Evolutionary conservation across 2,888 invertebrate species (phyloP).

Genomic region (Sialis fuliginosa): DNA sequence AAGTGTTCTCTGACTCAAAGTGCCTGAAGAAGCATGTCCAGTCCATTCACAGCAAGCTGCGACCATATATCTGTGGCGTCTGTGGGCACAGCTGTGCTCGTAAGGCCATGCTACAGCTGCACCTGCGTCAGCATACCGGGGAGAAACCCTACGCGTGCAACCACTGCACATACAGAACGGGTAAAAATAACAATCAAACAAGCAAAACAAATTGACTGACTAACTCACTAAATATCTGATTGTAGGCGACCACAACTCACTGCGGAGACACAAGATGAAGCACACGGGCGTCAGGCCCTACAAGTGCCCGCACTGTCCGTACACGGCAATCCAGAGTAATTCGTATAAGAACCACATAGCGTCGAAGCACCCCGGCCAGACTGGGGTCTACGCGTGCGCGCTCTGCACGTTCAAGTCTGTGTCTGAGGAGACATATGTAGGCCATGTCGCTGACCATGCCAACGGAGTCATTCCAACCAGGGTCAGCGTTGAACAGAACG

Average conservation of each 20-base stretch:
- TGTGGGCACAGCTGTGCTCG: conserved; percentile 55
- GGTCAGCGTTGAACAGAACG: no score
- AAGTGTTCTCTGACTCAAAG: conserved; percentile 49
- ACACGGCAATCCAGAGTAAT: conserved; percentile 49
- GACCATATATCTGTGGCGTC: conserved; percentile 54
- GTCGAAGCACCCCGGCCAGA: conserved; percentile 32
- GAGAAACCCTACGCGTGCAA: conserved; percentile 60
- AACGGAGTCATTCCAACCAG: conserved; percentile 25
- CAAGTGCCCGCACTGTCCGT: conserved; percentile 48
- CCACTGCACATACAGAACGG: conserved; percentile 47
- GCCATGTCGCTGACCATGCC: conserved; percentile 35
- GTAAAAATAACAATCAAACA: conserved; percentile 14
- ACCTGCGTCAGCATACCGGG: conserved; percentile 57
- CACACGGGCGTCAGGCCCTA: conserved; percentile 39
- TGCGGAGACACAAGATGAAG: conserved; percentile 45
- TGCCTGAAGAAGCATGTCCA: conserved; percentile 49
- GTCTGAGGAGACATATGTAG: conserved; percentile 31
- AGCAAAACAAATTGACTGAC: no score
- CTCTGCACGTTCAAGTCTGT: conserved; percentile 38
- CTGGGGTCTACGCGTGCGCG: conserved; percentile 31
- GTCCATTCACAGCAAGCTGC: conserved; percentile 53
- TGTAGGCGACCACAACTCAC: conserved; percentile 46
- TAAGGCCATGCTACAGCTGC: conserved; percentile 51
- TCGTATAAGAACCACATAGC: conserved; percentile 44
- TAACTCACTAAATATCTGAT: no score